phyloP scores from a whole-genome alignment of 30 jellyfish, hydroid and myxozoan species.

The Haliclystus octoradiatus region DNA sequence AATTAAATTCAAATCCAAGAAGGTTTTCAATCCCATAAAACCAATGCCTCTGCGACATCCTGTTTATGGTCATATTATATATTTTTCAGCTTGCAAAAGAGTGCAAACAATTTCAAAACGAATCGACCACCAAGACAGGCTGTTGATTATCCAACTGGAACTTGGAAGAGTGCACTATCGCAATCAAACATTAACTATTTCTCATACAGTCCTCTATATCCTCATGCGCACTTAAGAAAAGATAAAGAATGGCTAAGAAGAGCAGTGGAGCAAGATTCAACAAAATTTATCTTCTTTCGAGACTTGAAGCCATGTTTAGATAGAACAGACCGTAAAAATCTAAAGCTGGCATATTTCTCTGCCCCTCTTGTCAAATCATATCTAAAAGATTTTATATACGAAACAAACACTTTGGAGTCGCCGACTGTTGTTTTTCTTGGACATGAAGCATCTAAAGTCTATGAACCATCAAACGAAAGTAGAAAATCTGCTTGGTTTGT shows the following conservation, averaged over 20 bases:
- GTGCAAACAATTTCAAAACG: too few relatives aligned
- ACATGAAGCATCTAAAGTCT: not conserved
- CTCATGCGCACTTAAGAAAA: slow-evolving; percentile 25
- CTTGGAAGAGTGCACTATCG: not conserved
- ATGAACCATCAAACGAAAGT: not conserved
- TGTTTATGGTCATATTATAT: too few relatives aligned
- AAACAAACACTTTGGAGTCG: not conserved
- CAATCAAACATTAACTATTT: slow-evolving; percentile 1
- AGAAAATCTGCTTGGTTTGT: slow-evolving; percentile 45
- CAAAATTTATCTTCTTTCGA: slow-evolving; percentile 19
- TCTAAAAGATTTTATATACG: not conserved
- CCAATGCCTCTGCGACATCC: too few relatives aligned
- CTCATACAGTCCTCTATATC: slow-evolving; percentile 15
- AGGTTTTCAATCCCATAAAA: too few relatives aligned
- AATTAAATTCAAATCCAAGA: too few relatives aligned
- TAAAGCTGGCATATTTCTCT: too few relatives aligned
- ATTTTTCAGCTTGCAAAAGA: too few relatives aligned
- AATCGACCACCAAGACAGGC: too few relatives aligned
- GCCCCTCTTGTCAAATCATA: slow-evolving; percentile 1
- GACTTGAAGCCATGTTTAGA: slow-evolving; percentile 13
- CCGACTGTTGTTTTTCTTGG: slow-evolving; percentile 7
- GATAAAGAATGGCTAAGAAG: slow-evolving; percentile 1
- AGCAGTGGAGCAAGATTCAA: slow-evolving; percentile 7
- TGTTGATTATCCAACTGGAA: not conserved
- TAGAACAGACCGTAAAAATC: not conserved